Evolutionary conservation across 2,113 vertebrate species (phyloP).

Genomic region (Rhynchopsitta pachyrhyncha): DNA sequence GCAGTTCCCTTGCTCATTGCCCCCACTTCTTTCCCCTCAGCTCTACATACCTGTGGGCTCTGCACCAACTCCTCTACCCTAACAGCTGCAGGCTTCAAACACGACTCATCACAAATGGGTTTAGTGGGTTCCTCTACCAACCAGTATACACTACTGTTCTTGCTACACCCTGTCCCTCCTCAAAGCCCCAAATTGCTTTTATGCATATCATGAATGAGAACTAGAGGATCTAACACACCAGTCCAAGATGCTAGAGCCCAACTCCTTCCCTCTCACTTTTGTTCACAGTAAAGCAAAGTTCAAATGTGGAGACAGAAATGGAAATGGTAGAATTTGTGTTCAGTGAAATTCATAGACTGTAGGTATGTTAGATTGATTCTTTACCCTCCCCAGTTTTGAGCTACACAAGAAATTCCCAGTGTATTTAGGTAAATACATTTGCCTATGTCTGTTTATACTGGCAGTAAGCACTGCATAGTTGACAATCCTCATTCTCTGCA

Average conservation of each 20-base stretch:
- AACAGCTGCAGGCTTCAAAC: not conserved
- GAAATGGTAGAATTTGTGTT: not conserved
- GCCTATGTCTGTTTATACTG: not conserved
- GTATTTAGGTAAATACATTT: not conserved
- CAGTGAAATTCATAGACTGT: not conserved
- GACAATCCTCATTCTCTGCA: not conserved
- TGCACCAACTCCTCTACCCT: not conserved
- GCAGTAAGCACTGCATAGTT: not conserved
- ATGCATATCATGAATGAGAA: not conserved
- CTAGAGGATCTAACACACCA: not conserved
- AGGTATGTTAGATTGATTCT: not conserved
- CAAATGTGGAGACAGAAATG: not conserved
- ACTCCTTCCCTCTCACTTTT: accelerated
- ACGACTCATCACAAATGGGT: not conserved
- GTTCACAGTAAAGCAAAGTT: not conserved
- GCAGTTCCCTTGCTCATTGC: not conserved
- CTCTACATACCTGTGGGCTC: not conserved
- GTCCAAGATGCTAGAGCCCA: not conserved
- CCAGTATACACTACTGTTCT: not conserved
- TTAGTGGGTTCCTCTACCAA: not conserved
- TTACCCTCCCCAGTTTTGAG: not conserved
- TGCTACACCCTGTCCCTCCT: not conserved
- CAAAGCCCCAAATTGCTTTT: not conserved
- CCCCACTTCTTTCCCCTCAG: accelerated
- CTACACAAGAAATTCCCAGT: not conserved